A percentile compares a stretch with the other conserved stretches of the same genome.
Conservation (phyloP, 2,888 invertebrate species). For the Ernsta delagoae region DNA sequence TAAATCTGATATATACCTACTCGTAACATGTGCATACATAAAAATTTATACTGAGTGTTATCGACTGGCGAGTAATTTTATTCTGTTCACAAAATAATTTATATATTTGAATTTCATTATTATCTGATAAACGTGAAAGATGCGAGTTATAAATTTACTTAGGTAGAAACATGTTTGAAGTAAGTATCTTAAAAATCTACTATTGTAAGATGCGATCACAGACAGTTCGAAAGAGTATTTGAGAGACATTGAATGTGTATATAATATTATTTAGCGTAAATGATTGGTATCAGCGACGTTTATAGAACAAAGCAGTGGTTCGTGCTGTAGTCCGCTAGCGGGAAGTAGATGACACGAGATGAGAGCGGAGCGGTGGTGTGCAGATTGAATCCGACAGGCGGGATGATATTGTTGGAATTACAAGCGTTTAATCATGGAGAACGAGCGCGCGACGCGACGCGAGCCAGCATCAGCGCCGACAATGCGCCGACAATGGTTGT, state of each 20-base stretch:
- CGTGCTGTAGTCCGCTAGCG: constrained; percentile 49
- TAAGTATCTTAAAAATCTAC: not conserved
- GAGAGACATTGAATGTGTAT: constrained; percentile 32
- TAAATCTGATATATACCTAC: constrained; percentile 47
- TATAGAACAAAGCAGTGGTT: constrained; percentile 49
- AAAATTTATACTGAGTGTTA: constrained; percentile 22
- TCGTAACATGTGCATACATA: constrained; percentile 26
- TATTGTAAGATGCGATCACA: constrained; percentile 18
- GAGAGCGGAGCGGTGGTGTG: constrained; percentile 52
- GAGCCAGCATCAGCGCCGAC: constrained; percentile 66
- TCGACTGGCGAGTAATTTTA: constrained; percentile 29
- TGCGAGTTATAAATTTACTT: not conserved
- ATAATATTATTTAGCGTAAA: constrained; percentile 37
- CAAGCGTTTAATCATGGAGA: constrained; percentile 81
- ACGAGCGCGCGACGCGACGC: constrained; percentile 67
- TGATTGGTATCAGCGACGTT: constrained; percentile 39
- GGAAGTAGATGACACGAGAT: constrained; percentile 61
- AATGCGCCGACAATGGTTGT: constrained; percentile 78
- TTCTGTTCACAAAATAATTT: constrained; percentile 25
- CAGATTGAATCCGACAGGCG: constrained; percentile 76
- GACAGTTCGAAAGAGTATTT: constrained; percentile 17
- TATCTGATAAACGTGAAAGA: not conserved
- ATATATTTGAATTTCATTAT: constrained; percentile 24
- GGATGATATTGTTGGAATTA: constrained; percentile 82
- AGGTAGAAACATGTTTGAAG: not conserved